Evolutionary conservation across 2,888 invertebrate species (phyloP).

Genomic region (Reticulitermes lucifugus): DNA sequence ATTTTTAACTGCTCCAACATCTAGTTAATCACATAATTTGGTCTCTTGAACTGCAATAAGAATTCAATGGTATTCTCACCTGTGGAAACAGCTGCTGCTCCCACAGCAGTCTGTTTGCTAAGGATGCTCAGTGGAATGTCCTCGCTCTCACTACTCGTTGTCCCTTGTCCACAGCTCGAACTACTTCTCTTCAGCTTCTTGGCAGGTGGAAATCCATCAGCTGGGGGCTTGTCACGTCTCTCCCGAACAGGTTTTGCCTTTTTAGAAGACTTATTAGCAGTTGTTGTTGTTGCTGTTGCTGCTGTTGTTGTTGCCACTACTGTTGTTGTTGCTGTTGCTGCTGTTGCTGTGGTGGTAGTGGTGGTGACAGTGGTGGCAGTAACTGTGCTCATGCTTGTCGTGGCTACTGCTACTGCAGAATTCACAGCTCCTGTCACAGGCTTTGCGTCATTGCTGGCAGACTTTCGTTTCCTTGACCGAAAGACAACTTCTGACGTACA

Average conservation of each 20-base stretch:
- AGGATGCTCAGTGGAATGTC: conserved; percentile 50
- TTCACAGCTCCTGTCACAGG: neutral
- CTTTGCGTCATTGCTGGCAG: conserved; percentile 18
- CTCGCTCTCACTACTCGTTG: conserved; percentile 48
- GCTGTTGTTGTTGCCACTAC: neutral
- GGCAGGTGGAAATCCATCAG: neutral
- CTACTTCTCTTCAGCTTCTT: conserved; percentile 40
- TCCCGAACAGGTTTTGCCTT: neutral
- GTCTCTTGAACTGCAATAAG: too few species aligned
- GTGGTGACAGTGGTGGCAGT: neutral
- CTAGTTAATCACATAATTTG: too few species aligned
- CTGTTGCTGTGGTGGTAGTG: neutral
- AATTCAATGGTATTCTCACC: neutral
- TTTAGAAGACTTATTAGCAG: neutral
- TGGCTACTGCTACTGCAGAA: neutral
- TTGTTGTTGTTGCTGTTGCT: neutral
- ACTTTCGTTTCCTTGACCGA: conserved; percentile 35
- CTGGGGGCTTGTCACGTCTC: neutral
- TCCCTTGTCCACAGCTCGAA: conserved; percentile 12
- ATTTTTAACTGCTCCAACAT: too few species aligned
- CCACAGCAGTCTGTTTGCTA: conserved; percentile 18
- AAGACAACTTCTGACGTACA: neutral
- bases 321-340: neutral
- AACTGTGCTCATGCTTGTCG: neutral
- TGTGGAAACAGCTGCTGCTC: neutral